phyloP scores from a whole-genome alignment of 1,140 invertebrate genomes.

The Ceratosolen solmsi region DNA sequence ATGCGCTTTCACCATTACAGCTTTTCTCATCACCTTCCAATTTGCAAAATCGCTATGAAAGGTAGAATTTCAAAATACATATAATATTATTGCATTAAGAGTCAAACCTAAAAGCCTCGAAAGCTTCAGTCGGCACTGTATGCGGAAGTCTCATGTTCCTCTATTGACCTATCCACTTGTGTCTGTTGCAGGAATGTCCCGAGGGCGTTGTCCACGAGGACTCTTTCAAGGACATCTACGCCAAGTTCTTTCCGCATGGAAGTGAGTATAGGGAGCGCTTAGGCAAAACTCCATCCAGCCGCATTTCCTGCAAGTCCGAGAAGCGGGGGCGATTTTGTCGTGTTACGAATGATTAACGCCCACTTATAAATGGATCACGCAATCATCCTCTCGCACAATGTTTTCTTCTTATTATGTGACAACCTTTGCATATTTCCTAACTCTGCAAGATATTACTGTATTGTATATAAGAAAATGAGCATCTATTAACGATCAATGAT shows the following conservation, averaged over 20 bases:
- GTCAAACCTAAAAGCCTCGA: conserved; percentile 45
- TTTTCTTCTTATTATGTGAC: too few relatives aligned
- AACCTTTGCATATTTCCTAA: too few relatives aligned
- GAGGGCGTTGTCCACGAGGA: conserved; percentile 97
- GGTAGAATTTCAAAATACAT: too few relatives aligned
- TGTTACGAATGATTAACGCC: not conserved
- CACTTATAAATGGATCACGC: not conserved
- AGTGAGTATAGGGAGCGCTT: conserved; percentile 82
- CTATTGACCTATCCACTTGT: conserved; percentile 41
- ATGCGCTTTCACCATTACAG: too few relatives aligned
- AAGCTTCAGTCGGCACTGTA: conserved; percentile 5
- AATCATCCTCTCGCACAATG: not conserved
- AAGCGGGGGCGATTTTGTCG: not conserved
- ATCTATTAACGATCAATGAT: too few relatives aligned
- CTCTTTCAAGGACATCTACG: conserved; percentile 98
- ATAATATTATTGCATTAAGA: too few relatives aligned
- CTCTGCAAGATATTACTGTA: too few relatives aligned
- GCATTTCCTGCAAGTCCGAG: not conserved
- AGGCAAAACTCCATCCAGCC: not conserved
- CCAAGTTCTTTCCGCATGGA: conserved; percentile 98
- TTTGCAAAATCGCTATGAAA: too few relatives aligned
- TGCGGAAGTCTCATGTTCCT: conserved; percentile 36
- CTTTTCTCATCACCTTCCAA: too few relatives aligned
- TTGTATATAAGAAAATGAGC: too few relatives aligned
- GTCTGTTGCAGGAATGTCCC: conserved; percentile 91